These are phyloP conservation scores for Sebastes steindachneri DNA, from an alignment of 2,797 vertebrate genomes.

Conservation along the genomic window DNA sequence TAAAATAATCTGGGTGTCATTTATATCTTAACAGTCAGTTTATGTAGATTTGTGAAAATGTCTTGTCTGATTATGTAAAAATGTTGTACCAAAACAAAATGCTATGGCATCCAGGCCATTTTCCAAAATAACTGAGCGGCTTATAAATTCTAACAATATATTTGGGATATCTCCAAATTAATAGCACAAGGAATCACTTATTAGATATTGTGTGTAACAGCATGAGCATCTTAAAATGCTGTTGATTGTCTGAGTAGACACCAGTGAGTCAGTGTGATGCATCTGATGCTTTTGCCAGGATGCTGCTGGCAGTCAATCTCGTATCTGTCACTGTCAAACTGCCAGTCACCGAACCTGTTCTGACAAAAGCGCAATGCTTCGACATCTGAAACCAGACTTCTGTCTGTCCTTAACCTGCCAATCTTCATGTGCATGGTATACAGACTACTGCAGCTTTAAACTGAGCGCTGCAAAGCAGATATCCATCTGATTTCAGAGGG, in stretches of 20 bases:
- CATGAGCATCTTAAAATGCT: neutral
- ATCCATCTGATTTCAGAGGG: conserved; percentile 56
- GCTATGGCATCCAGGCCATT: neutral
- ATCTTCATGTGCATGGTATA: neutral
- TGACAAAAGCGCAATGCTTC: neutral
- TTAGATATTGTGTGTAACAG: neutral
- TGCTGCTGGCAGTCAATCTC: conserved; percentile 10
- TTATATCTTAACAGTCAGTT: neutral
- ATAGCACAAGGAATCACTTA: neutral
- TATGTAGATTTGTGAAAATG: neutral
- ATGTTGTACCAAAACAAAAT: neutral
- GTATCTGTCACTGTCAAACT: conserved; percentile 23
- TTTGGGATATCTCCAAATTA: neutral
- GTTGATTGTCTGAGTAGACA: neutral
- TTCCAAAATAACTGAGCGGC: neutral
- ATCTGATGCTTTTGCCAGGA: conserved; percentile 23
- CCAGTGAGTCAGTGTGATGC: conserved; percentile 11
- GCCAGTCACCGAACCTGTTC: conserved; percentile 28
- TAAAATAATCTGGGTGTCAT: neutral
- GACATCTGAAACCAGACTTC: conserved; percentile 26
- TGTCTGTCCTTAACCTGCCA: conserved; percentile 23
- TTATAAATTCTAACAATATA: neutral
- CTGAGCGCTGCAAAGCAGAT: conserved; percentile 14
- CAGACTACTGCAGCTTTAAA: conserved; percentile 21
- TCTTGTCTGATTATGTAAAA: neutral